Evolutionary conservation across 2,888 invertebrate species (phyloP).

Genomic region (Bursaphelenchus okinawaensis): DNA sequence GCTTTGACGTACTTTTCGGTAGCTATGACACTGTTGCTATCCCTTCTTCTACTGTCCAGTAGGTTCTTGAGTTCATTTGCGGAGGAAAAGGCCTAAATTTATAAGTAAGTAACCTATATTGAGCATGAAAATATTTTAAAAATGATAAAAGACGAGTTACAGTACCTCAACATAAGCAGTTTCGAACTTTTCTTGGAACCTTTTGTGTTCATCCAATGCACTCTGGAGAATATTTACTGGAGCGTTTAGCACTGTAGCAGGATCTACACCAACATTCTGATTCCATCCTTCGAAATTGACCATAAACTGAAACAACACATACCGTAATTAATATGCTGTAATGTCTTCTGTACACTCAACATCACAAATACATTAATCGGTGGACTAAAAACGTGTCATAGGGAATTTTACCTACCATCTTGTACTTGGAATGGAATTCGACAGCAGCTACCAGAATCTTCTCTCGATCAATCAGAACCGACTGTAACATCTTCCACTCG

Average conservation of each 20-base stretch:
- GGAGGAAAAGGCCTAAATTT: not conserved
- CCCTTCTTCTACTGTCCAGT: not conserved
- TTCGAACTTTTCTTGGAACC: constrained; percentile 20
- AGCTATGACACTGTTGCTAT: not conserved
- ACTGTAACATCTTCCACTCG: constrained; percentile 33
- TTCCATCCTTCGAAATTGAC: constrained; percentile 36
- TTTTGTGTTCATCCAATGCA: constrained; percentile 28
- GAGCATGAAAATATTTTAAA: too few relatives aligned
- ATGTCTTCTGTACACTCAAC: constrained; percentile 1
- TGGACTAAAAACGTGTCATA: not conserved
- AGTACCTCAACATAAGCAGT: constrained; percentile 23
- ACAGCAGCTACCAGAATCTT: constrained; percentile 28
- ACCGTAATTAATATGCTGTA: not conserved
- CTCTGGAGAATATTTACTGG: constrained; percentile 29
- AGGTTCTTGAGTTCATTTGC: not conserved
- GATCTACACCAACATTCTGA: constrained; percentile 39
- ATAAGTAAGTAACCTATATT: too few relatives aligned
- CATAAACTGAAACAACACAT: constrained; percentile 30
- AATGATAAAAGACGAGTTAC: not conserved
- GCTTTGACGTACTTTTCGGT: constrained; percentile 1
- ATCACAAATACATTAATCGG: constrained; percentile 3
- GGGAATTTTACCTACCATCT: constrained; percentile 15
- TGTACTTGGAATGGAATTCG: constrained; percentile 31
- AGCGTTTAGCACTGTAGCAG: constrained; percentile 24
- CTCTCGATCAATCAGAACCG: constrained; percentile 17